Conservation (phyloP, 2,797 vertebrate genomes). For the Diplodus puntazzo region DNA sequence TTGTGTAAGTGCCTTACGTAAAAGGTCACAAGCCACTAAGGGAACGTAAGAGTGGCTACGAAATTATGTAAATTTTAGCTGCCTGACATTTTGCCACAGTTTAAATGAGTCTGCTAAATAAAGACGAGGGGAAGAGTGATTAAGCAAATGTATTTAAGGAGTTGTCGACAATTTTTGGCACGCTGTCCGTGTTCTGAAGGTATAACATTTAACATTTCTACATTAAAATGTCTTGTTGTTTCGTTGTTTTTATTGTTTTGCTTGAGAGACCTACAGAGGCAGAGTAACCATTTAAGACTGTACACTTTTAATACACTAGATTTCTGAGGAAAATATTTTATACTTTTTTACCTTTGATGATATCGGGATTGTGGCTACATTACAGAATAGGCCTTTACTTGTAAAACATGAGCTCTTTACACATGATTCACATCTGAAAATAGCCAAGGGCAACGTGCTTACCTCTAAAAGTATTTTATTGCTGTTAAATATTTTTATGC, state of each 20-base stretch:
- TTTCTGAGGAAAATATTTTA: not conserved
- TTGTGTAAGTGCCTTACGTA: conserved; percentile 35
- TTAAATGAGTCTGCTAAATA: conserved; percentile 46
- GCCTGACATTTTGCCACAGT: conserved; percentile 56
- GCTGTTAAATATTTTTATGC: too few relatives aligned
- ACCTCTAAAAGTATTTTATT: not conserved
- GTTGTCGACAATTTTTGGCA: not conserved
- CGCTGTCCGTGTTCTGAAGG: not conserved
- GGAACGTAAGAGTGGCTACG: conserved; percentile 40
- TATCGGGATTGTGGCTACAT: too few relatives aligned
- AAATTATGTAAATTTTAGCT: conserved; percentile 54
- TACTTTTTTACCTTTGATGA: too few relatives aligned
- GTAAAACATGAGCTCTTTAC: too few relatives aligned
- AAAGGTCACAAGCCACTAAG: conserved; percentile 63
- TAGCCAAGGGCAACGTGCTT: not conserved
- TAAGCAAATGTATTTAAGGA: conserved; percentile 14
- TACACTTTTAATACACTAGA: not conserved
- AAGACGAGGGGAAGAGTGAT: not conserved
- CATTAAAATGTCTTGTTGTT: too few relatives aligned
- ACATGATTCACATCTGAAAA: too few relatives aligned
- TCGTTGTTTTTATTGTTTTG: too few relatives aligned
- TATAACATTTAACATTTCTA: too few relatives aligned
- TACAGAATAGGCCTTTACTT: too few relatives aligned
- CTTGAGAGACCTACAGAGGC: too few relatives aligned
- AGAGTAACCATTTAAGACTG: not conserved